Evolutionary conservation across 2,888 invertebrate species (phyloP), one percentile per base, ranked within the genome.

Genomic region (Dynastes grantii): DNA sequence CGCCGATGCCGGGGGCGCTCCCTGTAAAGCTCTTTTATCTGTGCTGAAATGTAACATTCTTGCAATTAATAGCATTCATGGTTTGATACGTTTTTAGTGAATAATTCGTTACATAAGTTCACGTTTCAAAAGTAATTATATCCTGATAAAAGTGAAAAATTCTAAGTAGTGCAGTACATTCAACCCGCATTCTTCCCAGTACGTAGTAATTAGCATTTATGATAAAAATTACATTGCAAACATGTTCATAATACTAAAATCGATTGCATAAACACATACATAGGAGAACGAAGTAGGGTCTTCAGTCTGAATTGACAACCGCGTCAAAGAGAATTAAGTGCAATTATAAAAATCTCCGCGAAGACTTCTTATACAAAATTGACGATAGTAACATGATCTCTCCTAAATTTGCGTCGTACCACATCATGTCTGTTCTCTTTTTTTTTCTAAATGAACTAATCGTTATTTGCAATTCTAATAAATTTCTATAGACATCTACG

Each of bases 401-500:
- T 63, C 13, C 11, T 11, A 1, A 63, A n/a, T 0, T 32, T 29
- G 8, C 32, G 16, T 2, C 29, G n/a, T 63, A 32, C 11, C 45
- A 8, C 45, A 8, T 45, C 29, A 13, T 63, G 27, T 61, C 11
- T 22, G 22, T 63, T 27, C 16, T 22, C 27, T 6, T 9, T 11
- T 22, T 55, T 55, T n/a, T 16, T 16, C 16, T 8, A 63, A 29
- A 63, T 13, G 11, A 55, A 4, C 55, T 16, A 22, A n/a, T 22
- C 16, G 22, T 55, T 55, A 63, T 11, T 63, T 63, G 63, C 29
- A 63, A 32, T 32, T 32, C 63, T 29, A 29, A 63, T 63, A 29
- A 63, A 63, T 63, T 32, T 63, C 63, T 13, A 27, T 27, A 11
- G 11, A 45, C 9, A 9, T 40, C 40, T 40, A 9, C 40, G 40